phyloP scores from a whole-genome alignment of 2,113 vertebrate genomes.

The Daphoenositta chrysoptera region DNA sequence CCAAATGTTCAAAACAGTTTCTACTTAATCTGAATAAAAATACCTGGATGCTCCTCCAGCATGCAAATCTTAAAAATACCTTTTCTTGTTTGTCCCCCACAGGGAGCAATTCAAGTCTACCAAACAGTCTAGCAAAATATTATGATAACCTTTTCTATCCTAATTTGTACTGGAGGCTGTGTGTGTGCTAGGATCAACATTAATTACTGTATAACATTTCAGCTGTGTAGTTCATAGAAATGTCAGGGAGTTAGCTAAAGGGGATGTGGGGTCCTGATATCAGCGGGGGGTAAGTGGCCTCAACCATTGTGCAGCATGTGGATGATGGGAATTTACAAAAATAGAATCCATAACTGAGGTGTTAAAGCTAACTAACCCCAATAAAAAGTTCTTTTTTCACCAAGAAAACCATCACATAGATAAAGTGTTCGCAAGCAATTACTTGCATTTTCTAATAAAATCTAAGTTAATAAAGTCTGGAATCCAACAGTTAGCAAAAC shows the following conservation, averaged over 20 bases:
- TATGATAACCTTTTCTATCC: slow-evolving; percentile 93
- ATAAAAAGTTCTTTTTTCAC: slow-evolving; percentile 56
- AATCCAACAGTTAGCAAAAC: slow-evolving; percentile 63
- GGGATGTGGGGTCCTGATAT: slow-evolving; percentile 70
- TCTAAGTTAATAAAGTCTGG: slow-evolving; percentile 68
- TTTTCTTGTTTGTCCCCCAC: slow-evolving; percentile 75
- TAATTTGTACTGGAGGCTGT: slow-evolving; percentile 87
- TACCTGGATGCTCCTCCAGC: slow-evolving; percentile 29
- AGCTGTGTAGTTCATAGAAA: slow-evolving; percentile 81
- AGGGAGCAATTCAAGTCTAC: slow-evolving; percentile 80
- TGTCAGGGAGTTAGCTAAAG: slow-evolving; percentile 79
- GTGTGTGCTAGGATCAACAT: slow-evolving; percentile 84
- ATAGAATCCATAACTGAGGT: slow-evolving; percentile 63
- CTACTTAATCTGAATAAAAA: slow-evolving; percentile 17
- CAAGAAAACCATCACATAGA: neutral
- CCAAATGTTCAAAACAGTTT: neutral
- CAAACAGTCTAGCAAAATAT: slow-evolving; percentile 87
- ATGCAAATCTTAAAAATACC: slow-evolving; percentile 64
- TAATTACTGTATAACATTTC: slow-evolving; percentile 90
- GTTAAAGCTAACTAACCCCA: slow-evolving; percentile 58
- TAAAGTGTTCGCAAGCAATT: slow-evolving; percentile 12
- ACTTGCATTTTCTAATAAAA: slow-evolving; percentile 50
- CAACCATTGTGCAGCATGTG: slow-evolving; percentile 43
- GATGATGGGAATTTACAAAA: slow-evolving; percentile 67
- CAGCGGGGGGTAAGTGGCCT: slow-evolving; percentile 55